Base-by-base conservation (phyloP, 30 jellyfish, hydroid and myxozoan genomes). In the Chironex yamaguchii region DNA sequence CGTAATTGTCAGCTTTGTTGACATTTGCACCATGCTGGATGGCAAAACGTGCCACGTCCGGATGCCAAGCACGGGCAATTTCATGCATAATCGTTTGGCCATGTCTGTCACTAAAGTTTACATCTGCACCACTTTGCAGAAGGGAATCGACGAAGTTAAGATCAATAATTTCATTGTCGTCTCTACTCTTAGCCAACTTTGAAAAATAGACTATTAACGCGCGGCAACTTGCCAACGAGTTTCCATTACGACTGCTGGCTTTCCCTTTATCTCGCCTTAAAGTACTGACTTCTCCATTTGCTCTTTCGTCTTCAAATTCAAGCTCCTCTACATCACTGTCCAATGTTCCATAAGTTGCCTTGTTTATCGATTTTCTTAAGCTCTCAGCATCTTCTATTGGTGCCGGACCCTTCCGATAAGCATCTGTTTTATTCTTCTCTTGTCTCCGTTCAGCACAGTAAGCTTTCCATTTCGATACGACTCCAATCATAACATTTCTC, bases 1-100 rank as follows among this genome's bases (percentile, higher is more conserved):
- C 99, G 42, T 33, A 91, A 29, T 27, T 22, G 80, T 95, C 99
- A n/a, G 97, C 96, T 63, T 90, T 89, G 67, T 95, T 95, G 21
- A 89, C 97, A 71, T 89, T 88, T 2, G 99, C 99, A 36, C 96
- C 97, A 51, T 95, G 92, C 67, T 95, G 97, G 73, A 95, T 58
- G 17, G 99, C 99, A 76, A 95, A 95, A 49, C 85, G 85, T 4
- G 97, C 97, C 2, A 95, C 99, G 72, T 95, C 99, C 26, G 97
- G 96, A 75, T 95, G 99, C 99, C 99, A 95, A 21, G 96, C 99
- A n/a, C 99, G 79, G 4, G 99, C 77, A 0, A 95, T 85, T 33
- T 95, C 99, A 62, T 95, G 99, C 92, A 95, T 49, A 25, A 84
- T 67, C 3, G 99, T 95, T 84, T 95, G 99, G 17, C 99, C 99